Evolutionary conservation across 2,888 invertebrate genomes (phyloP), one percentile per base, ranked within the genome.

Genomic region (Selenia dentaria): DNA sequence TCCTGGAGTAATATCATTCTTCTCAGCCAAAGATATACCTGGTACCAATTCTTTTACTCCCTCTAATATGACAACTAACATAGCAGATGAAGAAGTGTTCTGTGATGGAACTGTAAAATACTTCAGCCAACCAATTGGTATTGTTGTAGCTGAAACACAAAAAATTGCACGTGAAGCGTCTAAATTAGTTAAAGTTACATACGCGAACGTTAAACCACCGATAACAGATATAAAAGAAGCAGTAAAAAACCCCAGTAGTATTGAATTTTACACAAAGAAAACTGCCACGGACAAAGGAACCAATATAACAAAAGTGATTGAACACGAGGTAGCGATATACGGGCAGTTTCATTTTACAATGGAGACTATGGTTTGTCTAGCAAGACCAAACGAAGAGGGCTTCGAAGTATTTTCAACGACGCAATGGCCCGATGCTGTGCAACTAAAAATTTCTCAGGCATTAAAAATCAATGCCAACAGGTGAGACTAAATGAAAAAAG

Each of bases 101-200:
- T n/a, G n/a, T n/a, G 77, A 72, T 29, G 87, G 82, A 0, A 67
- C 64, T 45, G 70, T 83, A 0, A 69, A 74, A 42, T 80, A 75
- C 33, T 70, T 59, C 22, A 72, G 77, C 16, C 83, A 83, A 56
- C 82, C 83, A 0, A 62, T 79, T 1, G 83, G 73, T 1, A 71
- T 84, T 1, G 83, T 95, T 14, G 92, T 93, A 0, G 95, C 95
- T n/a, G 86, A 86, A 42, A 85, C 84, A 12, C 83, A 91, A 14
- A 67, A 78, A 3, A 66, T 89, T 3, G 94, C 94, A 0, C 83
- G 91, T 28, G 71, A 79, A 46, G 94, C 93, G 0, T 92, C 92
- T 0, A 79, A 83, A 40, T 67, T 92, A 46, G 93, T 94, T 0
- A 80, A 86, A 63, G 81, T 94, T 1, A 79, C 69, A 3, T 94